Evolutionary conservation across 1,140 invertebrate species (phyloP).

Genomic region (Zaprionus nigranus): DNA sequence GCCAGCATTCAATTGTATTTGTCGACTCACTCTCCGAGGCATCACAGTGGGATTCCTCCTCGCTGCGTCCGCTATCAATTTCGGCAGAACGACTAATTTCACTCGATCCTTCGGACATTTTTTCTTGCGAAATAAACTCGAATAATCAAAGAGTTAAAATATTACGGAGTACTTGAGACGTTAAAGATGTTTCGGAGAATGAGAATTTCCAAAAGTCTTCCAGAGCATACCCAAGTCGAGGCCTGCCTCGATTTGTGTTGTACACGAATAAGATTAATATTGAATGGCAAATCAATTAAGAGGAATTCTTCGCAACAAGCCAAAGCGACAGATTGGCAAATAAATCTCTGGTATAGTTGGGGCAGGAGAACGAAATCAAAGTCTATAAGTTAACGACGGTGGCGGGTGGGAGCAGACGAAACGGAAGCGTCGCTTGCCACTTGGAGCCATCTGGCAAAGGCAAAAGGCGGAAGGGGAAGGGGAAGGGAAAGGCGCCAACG

Average conservation of each 20-base stretch:
- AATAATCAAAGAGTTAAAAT: background rate
- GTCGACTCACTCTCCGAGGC: background rate
- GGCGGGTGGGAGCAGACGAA: conserved; percentile 23
- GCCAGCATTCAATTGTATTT: background rate
- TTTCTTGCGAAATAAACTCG: background rate
- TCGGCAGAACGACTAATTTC: background rate
- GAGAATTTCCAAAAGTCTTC: background rate
- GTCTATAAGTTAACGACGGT: conserved; percentile 63
- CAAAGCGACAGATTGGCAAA: conserved; percentile 44
- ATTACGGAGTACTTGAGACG: conserved; percentile 6
- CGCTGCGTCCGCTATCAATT: background rate
- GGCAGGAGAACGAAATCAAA: conserved; percentile 59
- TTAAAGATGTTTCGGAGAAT: conserved; percentile 8
- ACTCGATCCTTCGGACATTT: conserved; percentile 14
- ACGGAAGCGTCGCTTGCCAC: conserved; percentile 19
- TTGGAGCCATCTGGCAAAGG: conserved; percentile 25
- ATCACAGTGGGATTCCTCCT: conserved; percentile 14
- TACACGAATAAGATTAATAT: background rate
- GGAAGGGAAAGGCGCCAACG: conserved; percentile 48
- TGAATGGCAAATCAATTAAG: conserved; percentile 46
- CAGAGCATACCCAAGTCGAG: background rate
- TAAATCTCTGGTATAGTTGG: conserved; percentile 56
- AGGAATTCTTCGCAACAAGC: conserved; percentile 13
- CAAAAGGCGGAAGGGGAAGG: conserved; percentile 42
- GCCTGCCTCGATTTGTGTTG: background rate